Conservation (phyloP, 2,888 invertebrate genomes). For the Cyrtodaria siliqua region DNA sequence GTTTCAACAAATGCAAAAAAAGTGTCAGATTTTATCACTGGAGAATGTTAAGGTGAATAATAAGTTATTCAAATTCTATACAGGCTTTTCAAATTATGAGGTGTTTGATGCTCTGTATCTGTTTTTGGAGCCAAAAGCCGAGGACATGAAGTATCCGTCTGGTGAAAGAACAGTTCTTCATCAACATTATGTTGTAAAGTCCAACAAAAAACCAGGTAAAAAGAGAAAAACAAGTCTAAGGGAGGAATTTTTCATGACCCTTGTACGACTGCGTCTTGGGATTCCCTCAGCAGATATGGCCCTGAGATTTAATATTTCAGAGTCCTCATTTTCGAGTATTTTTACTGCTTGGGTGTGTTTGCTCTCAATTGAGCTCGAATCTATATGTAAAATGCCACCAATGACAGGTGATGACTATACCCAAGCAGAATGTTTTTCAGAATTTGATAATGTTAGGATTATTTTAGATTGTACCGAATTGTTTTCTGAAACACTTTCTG, state of each 20-base stretch:
- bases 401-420: too few species aligned
- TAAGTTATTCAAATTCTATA: slow-evolving; percentile 17
- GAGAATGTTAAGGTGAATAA: background rate
- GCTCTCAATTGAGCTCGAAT: too few species aligned
- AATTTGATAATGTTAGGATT: too few species aligned
- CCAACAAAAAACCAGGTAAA: slow-evolving; percentile 21
- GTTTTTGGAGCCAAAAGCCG: slow-evolving; percentile 25
- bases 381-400: too few species aligned
- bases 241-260: slow-evolving; percentile 35
- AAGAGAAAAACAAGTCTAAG: background rate
- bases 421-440: too few species aligned
- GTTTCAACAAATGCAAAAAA: background rate
- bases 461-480: slow-evolving; percentile 44
- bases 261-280: slow-evolving; percentile 31
- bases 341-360: too few species aligned
- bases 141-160: slow-evolving; percentile 18
- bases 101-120: slow-evolving; percentile 18
- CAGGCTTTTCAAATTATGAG: slow-evolving; percentile 16
- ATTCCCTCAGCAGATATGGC: slow-evolving; percentile 22
- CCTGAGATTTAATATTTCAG: slow-evolving; percentile 18
- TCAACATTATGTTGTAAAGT: slow-evolving; percentile 10
- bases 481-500: slow-evolving; percentile 32
- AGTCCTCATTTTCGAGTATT: slow-evolving; percentile 8
- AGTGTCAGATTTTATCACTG: background rate
- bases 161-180: slow-evolving; percentile 19